Base-by-base conservation (phyloP, 37 sponge, comb jelly and placozoan genomes). In the Ephydatia muelleri region DNA sequence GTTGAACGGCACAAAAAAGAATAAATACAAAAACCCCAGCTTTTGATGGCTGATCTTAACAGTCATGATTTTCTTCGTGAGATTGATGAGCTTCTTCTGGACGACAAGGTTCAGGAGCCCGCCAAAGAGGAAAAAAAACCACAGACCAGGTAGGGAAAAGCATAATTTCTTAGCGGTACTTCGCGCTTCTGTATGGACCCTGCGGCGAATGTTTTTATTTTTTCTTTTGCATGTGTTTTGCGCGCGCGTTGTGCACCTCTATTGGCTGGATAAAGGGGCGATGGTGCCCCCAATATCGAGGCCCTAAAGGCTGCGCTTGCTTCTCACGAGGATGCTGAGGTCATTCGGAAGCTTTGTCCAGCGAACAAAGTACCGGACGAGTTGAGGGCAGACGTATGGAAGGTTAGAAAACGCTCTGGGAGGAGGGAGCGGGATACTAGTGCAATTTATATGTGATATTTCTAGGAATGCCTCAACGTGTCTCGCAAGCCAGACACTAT, bases 401-500 rank as follows among this genome's bases (percentile, higher is more conserved):
- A 91, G 89, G 92, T 91, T 30, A 78, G 77, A 30, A n/a, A n/a
- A n/a, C n/a, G n/a, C n/a, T n/a, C n/a, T n/a, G n/a, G n/a, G n/a
- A n/a, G n/a, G n/a, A n/a, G n/a, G n/a, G n/a, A n/a, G n/a, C n/a
- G n/a, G n/a, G n/a, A n/a, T n/a, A 11, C 9, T 71, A 29, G 64
- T 75, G 27, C 27, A 77, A 2, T 35, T 31, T 73, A n/a, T 39
- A 19, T 67, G 22, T 35, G 19, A 11, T n/a, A 4, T 57, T 11
- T 29, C 2, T 48, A 94, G 94, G 87, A 86, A 49, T 82, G 88
- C 49, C 78, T 96, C n/a, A 84, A 85, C 37, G 87, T 93, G 64
- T 80, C 84, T 25, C 75, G 86, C 19, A 84, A 88, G 30, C 90
- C 91, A 22, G 96, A 96, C 47, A 75, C 92, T n/a, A 65, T 96